Percentiles rank a stretch among this genome's conserved stretches.
Evolutionary conservation across 2,113 vertebrate genomes (phyloP).

Genomic region (Mustelus asterias): DNA sequence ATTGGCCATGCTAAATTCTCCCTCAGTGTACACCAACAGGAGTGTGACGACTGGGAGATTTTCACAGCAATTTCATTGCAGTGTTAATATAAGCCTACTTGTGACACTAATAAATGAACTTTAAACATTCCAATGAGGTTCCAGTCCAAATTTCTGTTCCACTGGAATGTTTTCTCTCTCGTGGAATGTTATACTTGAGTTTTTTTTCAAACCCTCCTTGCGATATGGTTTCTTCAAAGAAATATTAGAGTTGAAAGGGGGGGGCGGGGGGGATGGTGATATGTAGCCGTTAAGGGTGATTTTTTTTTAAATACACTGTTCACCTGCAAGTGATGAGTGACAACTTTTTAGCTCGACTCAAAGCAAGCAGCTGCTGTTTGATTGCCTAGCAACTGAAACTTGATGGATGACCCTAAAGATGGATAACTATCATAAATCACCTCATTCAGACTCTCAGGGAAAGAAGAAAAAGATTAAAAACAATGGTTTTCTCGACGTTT

Average conservation of each 20-base stretch:
- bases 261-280: background rate
- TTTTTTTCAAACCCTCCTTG: background rate
- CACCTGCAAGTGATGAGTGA: conserved; percentile 75
- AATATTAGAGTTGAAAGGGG: background rate
- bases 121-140: background rate
- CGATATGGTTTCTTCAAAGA: background rate
- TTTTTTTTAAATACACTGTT: conserved; percentile 52
- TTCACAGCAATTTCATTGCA: too few species aligned
- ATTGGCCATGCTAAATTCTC: too few species aligned
- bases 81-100: too few species aligned
- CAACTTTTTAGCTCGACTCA: conserved; percentile 76
- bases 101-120: too few species aligned
- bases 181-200: background rate
- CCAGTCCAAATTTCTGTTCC: background rate
- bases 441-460: conserved; percentile 64
- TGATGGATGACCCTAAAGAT: conserved; percentile 96
- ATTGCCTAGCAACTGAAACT: conserved; percentile 92
- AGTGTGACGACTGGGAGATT: too few species aligned
- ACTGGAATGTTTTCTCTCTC: background rate
- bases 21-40: too few species aligned
- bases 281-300: background rate
- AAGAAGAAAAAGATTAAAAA: conserved; percentile 61
- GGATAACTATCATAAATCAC: conserved; percentile 98
- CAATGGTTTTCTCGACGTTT: conserved; percentile 71
- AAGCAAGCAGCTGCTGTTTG: conserved; percentile 94